Evolutionary conservation across 2,113 vertebrate genomes (phyloP), one percentile per base, ranked within the genome.

Genomic region (Empidonax alnorum): DNA sequence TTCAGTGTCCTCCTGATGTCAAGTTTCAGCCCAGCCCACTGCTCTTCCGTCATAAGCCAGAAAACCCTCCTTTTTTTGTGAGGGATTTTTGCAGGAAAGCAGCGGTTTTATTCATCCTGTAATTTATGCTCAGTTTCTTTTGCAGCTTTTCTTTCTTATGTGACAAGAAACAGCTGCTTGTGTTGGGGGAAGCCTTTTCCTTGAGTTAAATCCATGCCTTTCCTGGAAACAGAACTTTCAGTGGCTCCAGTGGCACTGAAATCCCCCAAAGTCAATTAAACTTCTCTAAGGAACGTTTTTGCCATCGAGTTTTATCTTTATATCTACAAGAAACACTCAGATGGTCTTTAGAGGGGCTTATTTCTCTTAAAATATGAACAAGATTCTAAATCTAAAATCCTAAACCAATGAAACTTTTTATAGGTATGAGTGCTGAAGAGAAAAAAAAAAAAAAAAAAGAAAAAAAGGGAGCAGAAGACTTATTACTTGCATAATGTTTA

Each of bases 11-110:
- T 89, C 61, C 78, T 30, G 63, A 92, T 74, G 93, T 67, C 72
- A 84, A 52, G 7, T 77, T 84, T 67, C 90, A 93, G 92, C 47
- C 90, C 79, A 77, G 55, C 93, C 87, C 88, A 94, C 8, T 1
- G 72, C 24, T 88, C 33, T 58, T 77, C 72, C 59, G 59, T 89
- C 73, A 41, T 1, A 15, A 89, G 30, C 86, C 68, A 44, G 31
- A 72, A 94, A 92, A 17, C 24, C 49, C 18, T 89, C 66, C n/a
- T 33, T 1, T 15, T 63, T 67, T 63, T 20, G 7, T 8, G 44
- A 56, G 37, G 62, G n/a, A 17, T 49, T 17, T 35, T 62, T 65
- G 65, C 47, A 59, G 52, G 25, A 42, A 63, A 84, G 35, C 18
- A 71, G 52, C 46, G 63, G 35, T 69, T 83, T 52, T 37, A 49